Base-by-base conservation (phyloP, 1,140 invertebrate genomes). In the Drosophila sechellia region DNA sequence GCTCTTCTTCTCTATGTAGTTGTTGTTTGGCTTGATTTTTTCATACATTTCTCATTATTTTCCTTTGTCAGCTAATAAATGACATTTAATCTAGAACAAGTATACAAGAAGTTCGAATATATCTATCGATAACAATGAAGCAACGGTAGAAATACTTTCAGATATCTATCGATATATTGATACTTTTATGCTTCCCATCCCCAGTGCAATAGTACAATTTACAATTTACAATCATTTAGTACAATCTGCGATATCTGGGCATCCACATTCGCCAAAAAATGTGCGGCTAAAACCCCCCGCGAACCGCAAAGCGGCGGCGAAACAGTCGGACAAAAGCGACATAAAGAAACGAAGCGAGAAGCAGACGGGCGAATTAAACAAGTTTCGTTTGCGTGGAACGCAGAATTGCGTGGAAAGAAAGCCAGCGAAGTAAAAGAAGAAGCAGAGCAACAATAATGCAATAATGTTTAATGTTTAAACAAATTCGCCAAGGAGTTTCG, bases 341-440 rank as follows among this genome's bases (percentile, higher is more conserved):
- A 35, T 64, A 70, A 40, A 63, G 55, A 54, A 45, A 20, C 42
- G 42, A 70, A 49, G 40, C 53, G 63, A 58, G 45, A 70, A 42
- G 66, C 58, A 61, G 46, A 52, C 57, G 69, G 27, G 63, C 63
- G 75, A 71, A 72, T 71, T 79, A 79, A 87, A 87, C 79, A 76
- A 86, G 79, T 87, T 87, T 87, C 87, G 79, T 87, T 87, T 87
- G 49, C 45, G 60, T 56, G 68, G 80, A 74, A 52, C 56, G 64
- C 74, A 72, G 76, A 79, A 71, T 56, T 54, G 76, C 59, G 65
- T 79, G 52, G 73, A 79, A 76, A 39, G 52, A 77, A 79, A 76
- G 31, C 31, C 6, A 31, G 6, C 6, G 31, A 8, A 79, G 53
- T 72, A 68, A 13, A 42, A 39, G 31, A 8, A 57, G 49, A 25